These are phyloP conservation scores for Passer montanus DNA, from an alignment of 2,113 vertebrate genomes.

Conservation along the genomic window DNA sequence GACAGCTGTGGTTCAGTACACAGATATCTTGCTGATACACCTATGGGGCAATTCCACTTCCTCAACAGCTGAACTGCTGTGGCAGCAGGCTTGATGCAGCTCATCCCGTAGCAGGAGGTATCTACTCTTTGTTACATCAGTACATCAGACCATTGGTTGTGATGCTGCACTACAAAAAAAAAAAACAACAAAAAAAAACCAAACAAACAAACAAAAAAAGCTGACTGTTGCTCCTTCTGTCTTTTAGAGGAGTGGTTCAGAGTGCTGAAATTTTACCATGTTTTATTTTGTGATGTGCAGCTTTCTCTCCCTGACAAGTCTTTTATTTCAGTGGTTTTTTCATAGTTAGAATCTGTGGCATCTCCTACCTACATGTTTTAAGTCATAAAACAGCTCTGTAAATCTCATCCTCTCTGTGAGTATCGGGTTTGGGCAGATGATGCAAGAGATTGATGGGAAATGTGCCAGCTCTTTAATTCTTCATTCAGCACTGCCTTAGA, in stretches of 20 bases:
- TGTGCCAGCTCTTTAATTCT: neutral
- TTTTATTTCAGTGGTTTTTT: neutral
- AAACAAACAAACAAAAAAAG: too few relatives aligned
- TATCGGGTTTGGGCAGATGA: neutral
- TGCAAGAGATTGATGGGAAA: neutral
- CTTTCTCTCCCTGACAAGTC: neutral
- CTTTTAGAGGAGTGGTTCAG: neutral
- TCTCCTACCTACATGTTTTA: neutral
- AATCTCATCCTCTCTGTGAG: neutral
- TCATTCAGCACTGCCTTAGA: neutral
- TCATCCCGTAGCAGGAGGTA: neutral
- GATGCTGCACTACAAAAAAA: neutral
- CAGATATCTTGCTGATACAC: neutral
- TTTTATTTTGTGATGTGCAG: neutral
- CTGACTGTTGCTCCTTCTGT: neutral
- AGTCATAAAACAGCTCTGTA: neutral
- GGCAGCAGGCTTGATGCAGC: neutral
- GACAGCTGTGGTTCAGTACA: neutral
- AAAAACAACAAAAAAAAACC: neutral
- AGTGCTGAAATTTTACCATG: neutral
- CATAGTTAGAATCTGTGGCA: neutral
- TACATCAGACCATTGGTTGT: neutral
- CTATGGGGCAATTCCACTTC: neutral
- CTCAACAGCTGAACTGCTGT: neutral
- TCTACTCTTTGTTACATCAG: neutral